Percentiles rank a stretch among this genome's conserved stretches.
These are phyloP conservation scores for Crenuchus spilurus DNA, from an alignment of 2,797 vertebrate genomes.

Conservation along the genomic window DNA sequence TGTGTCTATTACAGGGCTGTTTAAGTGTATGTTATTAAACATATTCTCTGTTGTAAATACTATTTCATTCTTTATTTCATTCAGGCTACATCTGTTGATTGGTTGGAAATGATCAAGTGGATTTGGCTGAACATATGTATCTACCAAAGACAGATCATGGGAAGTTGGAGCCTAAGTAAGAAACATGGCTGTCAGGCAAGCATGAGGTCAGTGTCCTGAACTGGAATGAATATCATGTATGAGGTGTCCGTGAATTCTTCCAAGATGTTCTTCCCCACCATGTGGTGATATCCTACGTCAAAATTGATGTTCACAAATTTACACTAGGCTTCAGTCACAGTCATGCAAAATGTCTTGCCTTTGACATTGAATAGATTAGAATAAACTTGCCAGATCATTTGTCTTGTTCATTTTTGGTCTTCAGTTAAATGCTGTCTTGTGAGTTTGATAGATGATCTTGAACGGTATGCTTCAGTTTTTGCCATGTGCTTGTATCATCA, in stretches of 20 bases:
- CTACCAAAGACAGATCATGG: too few relatives aligned
- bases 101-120: not conserved
- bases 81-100: too few relatives aligned
- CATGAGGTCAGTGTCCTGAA: slow-evolving; percentile 15
- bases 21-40: too few relatives aligned
- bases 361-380: not conserved
- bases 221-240: slow-evolving; percentile 4
- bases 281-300: not conserved
- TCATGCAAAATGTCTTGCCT: not conserved
- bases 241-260: not conserved
- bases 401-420: not conserved
- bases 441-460: slow-evolving; percentile 6
- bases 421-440: not conserved
- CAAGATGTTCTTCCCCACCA: not conserved
- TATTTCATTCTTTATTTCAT: too few relatives aligned
- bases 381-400: slow-evolving; percentile 2
- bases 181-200: slow-evolving; percentile 1
- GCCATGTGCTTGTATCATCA: slow-evolving; percentile 29
- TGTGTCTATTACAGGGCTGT: too few relatives aligned
- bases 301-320: not conserved
- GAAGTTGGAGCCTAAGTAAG: not conserved
- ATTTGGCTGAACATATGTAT: too few relatives aligned
- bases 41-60: too few relatives aligned
- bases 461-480: slow-evolving; percentile 5
- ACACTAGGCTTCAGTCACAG: not conserved